Conservation (phyloP, 2,113 vertebrate species). For the Apteryx mantelli region DNA sequence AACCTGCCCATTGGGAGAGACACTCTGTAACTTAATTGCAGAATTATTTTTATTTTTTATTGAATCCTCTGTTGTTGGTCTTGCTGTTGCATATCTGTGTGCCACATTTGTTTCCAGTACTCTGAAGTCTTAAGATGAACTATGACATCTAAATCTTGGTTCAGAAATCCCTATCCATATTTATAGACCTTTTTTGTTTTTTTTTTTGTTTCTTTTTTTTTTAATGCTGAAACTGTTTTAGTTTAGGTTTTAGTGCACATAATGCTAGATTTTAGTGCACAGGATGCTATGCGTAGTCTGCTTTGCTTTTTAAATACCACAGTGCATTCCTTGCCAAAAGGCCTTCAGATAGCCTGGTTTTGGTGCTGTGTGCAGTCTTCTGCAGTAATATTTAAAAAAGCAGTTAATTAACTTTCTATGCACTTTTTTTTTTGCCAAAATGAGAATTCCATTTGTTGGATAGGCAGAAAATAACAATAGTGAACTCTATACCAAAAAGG, state of each 20-base stretch:
- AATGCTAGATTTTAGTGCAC: background rate
- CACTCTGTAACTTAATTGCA: background rate
- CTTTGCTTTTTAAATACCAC: slow-evolving; percentile 36
- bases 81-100: background rate
- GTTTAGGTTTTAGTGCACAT: background rate
- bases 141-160: background rate
- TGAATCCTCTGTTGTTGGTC: background rate
- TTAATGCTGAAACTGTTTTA: background rate
- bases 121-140: background rate
- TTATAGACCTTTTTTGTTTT: background rate
- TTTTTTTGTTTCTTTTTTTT: background rate
- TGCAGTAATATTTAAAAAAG: background rate
- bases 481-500: background rate
- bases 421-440: background rate
- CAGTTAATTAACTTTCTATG: background rate
- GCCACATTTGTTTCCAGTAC: background rate
- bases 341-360: background rate
- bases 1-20: background rate
- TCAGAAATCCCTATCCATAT: background rate
- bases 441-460: background rate
- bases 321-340: background rate
- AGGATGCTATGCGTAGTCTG: background rate
- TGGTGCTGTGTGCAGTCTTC: background rate
- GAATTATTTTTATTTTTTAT: background rate
- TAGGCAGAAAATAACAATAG: background rate